Evolutionary conservation across 2,888 invertebrate genomes (phyloP).

Genomic region (Synergus japonicus): DNA sequence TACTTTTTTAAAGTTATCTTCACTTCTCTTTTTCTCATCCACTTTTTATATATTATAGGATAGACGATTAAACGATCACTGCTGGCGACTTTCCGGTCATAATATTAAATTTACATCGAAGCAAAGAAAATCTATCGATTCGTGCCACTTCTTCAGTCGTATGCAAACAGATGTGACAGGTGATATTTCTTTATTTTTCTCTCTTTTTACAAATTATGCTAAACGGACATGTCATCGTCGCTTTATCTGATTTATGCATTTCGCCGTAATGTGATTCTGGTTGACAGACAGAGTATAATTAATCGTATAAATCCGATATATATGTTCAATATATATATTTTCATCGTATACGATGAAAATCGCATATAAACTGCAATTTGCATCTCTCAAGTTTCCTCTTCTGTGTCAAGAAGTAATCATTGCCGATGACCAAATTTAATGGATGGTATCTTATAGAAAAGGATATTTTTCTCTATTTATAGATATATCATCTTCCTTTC

Average conservation of each 20-base stretch:
- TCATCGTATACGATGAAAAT: too few species aligned
- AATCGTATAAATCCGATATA: background rate
- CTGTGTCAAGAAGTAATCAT: too few species aligned
- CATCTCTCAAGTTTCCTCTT: too few species aligned
- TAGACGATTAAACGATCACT: background rate
- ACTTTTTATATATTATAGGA: conserved; percentile 21
- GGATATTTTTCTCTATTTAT: too few species aligned
- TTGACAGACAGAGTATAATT: background rate
- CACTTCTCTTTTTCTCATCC: conserved; percentile 26
- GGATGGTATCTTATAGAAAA: too few species aligned
- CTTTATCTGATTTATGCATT: background rate
- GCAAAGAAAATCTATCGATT: background rate
- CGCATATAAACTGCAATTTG: too few species aligned
- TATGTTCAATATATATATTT: too few species aligned
- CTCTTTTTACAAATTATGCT: background rate
- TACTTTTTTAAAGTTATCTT: background rate
- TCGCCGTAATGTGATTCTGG: background rate
- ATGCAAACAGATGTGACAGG: background rate
- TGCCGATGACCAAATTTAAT: too few species aligned
- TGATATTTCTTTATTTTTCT: background rate
- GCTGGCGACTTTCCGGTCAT: background rate
- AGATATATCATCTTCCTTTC: background rate
- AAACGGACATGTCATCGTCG: background rate
- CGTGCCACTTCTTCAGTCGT: background rate
- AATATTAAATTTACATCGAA: background rate